Evolutionary conservation across 2,797 vertebrate species (phyloP).

Genomic region (Poliocrania exsul): DNA sequence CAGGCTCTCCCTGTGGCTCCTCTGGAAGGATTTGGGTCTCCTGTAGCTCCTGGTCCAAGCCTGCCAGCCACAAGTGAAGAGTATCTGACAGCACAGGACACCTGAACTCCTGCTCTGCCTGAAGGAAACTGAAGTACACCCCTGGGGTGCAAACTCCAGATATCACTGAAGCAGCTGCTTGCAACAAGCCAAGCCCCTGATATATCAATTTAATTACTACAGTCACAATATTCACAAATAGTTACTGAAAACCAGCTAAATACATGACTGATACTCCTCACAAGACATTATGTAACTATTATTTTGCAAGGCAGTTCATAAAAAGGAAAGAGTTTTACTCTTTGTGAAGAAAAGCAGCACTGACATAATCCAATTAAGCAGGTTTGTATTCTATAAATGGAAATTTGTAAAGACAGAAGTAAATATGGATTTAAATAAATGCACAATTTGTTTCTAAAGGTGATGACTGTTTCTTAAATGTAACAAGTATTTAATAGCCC

Average conservation of each 20-base stretch:
- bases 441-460: not conserved
- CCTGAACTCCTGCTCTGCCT: not conserved
- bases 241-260: not conserved
- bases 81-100: not conserved
- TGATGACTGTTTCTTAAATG: not conserved
- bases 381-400: not conserved
- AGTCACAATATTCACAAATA: not conserved
- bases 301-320: not conserved
- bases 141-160: not conserved
- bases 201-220: not conserved
- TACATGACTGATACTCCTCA: not conserved
- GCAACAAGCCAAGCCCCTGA: not conserved
- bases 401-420: not conserved
- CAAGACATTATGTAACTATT: not conserved
- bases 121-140: not conserved
- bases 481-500: not conserved
- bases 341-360: not conserved
- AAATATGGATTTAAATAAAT: not conserved
- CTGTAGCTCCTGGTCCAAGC: not conserved
- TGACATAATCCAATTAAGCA: not conserved
- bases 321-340: not conserved
- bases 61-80: not conserved
- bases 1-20: not conserved
- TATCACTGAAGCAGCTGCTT: not conserved
- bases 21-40: not conserved